phyloP scores from a whole-genome alignment of 2,888 invertebrate genomes.

The Campopleginae sp. region DNA sequence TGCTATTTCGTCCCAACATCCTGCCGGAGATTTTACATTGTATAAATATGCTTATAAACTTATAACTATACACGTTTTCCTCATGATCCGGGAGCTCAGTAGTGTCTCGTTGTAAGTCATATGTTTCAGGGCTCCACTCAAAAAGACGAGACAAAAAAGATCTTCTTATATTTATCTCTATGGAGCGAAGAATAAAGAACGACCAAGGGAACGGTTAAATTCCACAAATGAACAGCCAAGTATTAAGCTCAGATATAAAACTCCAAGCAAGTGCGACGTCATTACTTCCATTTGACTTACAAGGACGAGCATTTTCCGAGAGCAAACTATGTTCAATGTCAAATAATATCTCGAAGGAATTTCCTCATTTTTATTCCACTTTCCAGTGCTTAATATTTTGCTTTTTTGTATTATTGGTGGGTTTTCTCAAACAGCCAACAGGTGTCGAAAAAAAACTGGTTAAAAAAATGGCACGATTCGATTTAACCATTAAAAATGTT shows the following conservation, averaged over 20 bases:
- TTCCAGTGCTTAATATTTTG: not conserved
- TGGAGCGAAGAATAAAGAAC: not conserved
- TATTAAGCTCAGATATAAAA: conserved; percentile 3
- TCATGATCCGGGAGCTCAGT: not conserved
- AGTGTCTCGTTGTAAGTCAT: conserved; percentile 9
- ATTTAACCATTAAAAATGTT: not conserved
- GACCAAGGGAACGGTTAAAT: conserved; percentile 16
- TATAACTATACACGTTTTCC: not conserved
- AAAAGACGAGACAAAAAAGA: not conserved
- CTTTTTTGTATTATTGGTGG: not conserved
- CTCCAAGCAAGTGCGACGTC: not conserved
- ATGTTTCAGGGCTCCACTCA: conserved; percentile 1
- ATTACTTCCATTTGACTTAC: not conserved
- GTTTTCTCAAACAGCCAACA: not conserved
- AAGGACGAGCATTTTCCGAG: not conserved
- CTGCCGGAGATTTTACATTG: conserved; percentile 39
- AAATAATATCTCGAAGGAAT: not conserved
- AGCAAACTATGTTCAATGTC: not conserved
- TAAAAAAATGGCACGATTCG: not conserved
- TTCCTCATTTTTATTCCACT: not conserved
- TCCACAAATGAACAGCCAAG: not conserved
- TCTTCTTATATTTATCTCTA: not conserved
- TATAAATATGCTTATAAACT: conserved; percentile 18
- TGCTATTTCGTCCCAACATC: conserved; percentile 65
- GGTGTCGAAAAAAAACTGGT: not conserved